A percentile compares a stretch with the other conserved stretches of the same genome.
These are phyloP conservation scores for Myiopsitta monachus DNA, from an alignment of 2,113 vertebrate genomes.

Conservation along the genomic window DNA sequence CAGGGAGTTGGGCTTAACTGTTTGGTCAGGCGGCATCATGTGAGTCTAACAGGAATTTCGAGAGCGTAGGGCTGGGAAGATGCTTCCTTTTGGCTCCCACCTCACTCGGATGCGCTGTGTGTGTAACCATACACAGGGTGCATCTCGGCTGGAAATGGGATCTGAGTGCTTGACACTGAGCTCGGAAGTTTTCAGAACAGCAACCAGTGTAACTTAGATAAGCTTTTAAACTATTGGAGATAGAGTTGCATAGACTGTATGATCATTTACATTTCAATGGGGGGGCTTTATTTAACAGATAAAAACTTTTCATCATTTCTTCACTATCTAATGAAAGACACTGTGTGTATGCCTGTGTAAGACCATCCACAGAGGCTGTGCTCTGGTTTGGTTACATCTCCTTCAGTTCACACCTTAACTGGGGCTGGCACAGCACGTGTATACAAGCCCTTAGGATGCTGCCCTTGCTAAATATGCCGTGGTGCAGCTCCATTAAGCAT, in stretches of 20 bases:
- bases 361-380: neutral
- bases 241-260: neutral
- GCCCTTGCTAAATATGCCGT: neutral
- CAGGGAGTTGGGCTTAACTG: neutral
- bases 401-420: neutral
- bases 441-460: neutral
- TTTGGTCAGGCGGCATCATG: neutral
- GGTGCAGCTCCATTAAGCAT: neutral
- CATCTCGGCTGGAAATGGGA: neutral
- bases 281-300: neutral
- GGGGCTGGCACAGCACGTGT: fast-evolving
- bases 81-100: neutral
- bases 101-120: neutral
- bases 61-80: neutral
- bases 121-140: neutral
- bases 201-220: neutral
- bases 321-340: neutral
- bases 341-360: fast-evolving
- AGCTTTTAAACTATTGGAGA: neutral
- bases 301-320: neutral
- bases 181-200: neutral
- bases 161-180: neutral
- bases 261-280: neutral
- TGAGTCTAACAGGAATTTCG: neutral
- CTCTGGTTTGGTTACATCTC: neutral